Base-by-base conservation (phyloP, 2,888 invertebrate genomes). In the Cyclophora punctaria region DNA sequence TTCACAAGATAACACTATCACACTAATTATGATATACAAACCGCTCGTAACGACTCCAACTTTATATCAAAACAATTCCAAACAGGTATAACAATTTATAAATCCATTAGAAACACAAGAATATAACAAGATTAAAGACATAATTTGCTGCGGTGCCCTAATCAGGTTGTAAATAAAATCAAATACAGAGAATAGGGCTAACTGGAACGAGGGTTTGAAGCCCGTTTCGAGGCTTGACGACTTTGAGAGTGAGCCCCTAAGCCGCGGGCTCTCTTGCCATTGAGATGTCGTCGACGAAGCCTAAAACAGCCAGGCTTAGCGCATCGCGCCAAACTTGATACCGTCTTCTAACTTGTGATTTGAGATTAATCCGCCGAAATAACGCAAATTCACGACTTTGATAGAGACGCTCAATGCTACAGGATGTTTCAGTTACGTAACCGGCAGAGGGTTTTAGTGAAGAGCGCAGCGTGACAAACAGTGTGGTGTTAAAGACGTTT, bases 1-100 rank as follows among this genome's bases (percentile, higher is more conserved):
- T 84, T 85, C 79, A 76, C 86, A 77, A 84, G 85, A 86, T 87
- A 86, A 77, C 84, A 81, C 83, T 75, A 75, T 75, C 71, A 72
- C 77, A 77, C 72, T 78, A 75, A 80, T 83, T 80, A 78, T 78
- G 73, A 69, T 71, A 71, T 71, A 67, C 4, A 20, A 37, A 5
- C 37, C 4, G 37, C 37, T 5, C 37, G 37, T 5, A 4, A 4
- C 37, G 5, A 37, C 37, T 5, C 37, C 5, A 37, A 37, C 37
- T 37, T 37, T 37, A 37, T 5, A 4, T 37, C 5, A 37, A 4
- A 37, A 4, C 5, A 37, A 37, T 37, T 5, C 37, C 37, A 37
- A 37, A 5, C 37, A 37, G 37, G 37, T 37, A 37, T 5, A 37
- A 37, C 4, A 5, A 37, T 37, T 37, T 37, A 37, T 37, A 37